Evolutionary conservation across 2,888 invertebrate genomes (phyloP), one percentile per base, ranked within the genome.

Genomic region (Galeruca laticollis): DNA sequence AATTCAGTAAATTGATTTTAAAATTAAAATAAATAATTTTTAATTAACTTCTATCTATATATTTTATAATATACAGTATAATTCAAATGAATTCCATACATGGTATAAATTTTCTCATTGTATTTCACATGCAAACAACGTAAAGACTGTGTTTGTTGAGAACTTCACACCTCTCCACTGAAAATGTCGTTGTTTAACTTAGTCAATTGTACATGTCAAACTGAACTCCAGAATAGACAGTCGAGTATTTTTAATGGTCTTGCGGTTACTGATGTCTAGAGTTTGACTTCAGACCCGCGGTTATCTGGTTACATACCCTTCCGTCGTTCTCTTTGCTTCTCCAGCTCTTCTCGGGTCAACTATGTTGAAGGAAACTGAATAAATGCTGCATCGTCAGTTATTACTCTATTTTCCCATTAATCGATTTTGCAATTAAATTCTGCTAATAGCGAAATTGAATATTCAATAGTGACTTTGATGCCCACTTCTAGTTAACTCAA

Each of bases 321-420:
- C 75, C 76, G 75, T 78, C 77, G 76, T 77, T 81, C 76, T 77
- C 80, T 80, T 80, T 80, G 79, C 80, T 80, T 80, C 83, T 21
- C 40, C 40, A 40, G 10, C 43, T 56, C 56, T 64, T 59, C 35
- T 80, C 82, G 76, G 81, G 80, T 79, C 83, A 82, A 75, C 79
- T 83, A 79, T 77, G 82, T 79, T 77, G 76, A 77, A 77, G 82
- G 81, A 84, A 84, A 85, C 84, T 84, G 82, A 83, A 84, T 84
- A 83, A 83, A 83, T 84, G 82, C 82, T 82, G 83, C 83, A 82
- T 84, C 83, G 84, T 82, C 81, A 82, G 82, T 81, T 11, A 11
- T 13, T 21, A 10, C n/a, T 51, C 13, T 9, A 37, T 37, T 37
- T 37, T 37, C 37, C 10, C 35, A 10, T 35, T 35, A 11, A 35